Conservation (phyloP, 1,140 invertebrate genomes). For the Sitophilus oryzae region DNA sequence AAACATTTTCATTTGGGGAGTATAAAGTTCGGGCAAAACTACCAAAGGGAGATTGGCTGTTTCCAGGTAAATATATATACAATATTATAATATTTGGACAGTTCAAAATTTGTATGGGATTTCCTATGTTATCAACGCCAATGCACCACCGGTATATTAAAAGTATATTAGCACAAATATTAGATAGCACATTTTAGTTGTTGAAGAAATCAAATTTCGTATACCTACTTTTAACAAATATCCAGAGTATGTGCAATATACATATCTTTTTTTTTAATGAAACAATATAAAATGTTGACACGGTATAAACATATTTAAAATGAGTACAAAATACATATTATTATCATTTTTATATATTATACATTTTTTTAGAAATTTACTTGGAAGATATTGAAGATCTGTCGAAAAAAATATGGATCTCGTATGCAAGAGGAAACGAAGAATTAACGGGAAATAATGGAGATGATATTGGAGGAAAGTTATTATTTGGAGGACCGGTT, state of each 20-base stretch:
- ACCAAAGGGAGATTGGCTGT: conserved; percentile 62
- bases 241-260: too few relatives aligned
- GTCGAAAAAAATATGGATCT: conserved; percentile 26
- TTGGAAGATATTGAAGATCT: conserved; percentile 19
- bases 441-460: conserved; percentile 15
- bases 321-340: neutral
- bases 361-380: conserved; percentile 26
- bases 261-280: too few relatives aligned
- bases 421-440: conserved; percentile 32
- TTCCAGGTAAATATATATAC: conserved; percentile 47
- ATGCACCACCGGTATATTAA: too few relatives aligned
- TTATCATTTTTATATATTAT: neutral
- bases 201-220: too few relatives aligned
- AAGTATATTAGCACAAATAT: too few relatives aligned
- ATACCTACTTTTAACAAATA: too few relatives aligned
- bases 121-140: too few relatives aligned
- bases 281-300: too few relatives aligned
- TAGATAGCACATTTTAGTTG: too few relatives aligned
- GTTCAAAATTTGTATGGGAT: too few relatives aligned
- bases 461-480: conserved; percentile 25
- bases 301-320: too few relatives aligned
- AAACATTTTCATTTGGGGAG: conserved; percentile 54
- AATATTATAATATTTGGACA: neutral
- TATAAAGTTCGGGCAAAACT: conserved; percentile 59
- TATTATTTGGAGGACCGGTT: conserved; percentile 32